phyloP scores from a whole-genome alignment of 2,888 invertebrate genomes.

The Ariolimax columbianus region DNA sequence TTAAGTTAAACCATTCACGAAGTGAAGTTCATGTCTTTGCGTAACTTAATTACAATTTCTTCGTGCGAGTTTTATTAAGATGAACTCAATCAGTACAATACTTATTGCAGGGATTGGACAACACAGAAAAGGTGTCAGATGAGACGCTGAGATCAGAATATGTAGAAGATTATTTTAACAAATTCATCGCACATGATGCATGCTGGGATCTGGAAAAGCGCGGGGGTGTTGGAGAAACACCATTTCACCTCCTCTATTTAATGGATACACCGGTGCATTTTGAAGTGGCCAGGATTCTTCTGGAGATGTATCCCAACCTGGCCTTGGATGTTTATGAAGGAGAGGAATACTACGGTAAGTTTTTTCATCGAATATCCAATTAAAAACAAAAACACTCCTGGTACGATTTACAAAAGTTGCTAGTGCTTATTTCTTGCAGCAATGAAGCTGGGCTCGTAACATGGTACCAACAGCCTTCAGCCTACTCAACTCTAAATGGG shows the following conservation, averaged over 20 bases:
- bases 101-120: slow-evolving; percentile 8
- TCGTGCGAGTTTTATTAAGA: too few relatives aligned
- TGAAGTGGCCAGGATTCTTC: slow-evolving; percentile 90
- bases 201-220: slow-evolving; percentile 99
- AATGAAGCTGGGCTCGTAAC: too few relatives aligned
- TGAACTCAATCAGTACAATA: too few relatives aligned
- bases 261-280: slow-evolving; percentile 92
- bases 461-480: too few relatives aligned
- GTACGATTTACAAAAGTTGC: too few relatives aligned
- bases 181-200: slow-evolving; percentile 82
- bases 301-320: slow-evolving; percentile 93
- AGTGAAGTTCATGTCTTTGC: too few relatives aligned
- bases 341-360: slow-evolving; percentile 93
- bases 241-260: slow-evolving; percentile 95
- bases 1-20: too few relatives aligned
- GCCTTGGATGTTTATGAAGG: slow-evolving; percentile 97
- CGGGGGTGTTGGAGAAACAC: slow-evolving; percentile 95
- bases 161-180: slow-evolving; percentile 66
- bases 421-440: too few relatives aligned
- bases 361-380: too few relatives aligned
- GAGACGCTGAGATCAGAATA: slow-evolving; percentile 53
- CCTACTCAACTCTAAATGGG: too few relatives aligned
- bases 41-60: too few relatives aligned
- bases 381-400: too few relatives aligned
- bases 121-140: not conserved